Conservation (phyloP, 2,888 invertebrate species). For the Dryobotodes eremita region DNA sequence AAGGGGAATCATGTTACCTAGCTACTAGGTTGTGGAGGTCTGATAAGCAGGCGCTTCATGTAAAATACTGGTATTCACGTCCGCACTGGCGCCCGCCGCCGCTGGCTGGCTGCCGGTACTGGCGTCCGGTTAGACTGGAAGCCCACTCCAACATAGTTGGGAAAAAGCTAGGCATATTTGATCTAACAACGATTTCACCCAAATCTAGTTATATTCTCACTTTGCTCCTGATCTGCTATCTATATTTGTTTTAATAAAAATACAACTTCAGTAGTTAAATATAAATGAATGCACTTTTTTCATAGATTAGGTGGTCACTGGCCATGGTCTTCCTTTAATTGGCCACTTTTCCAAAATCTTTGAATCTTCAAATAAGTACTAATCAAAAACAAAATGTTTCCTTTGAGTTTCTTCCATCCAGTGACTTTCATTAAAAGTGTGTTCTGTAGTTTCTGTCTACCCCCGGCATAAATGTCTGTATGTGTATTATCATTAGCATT, state of each 20-base stretch:
- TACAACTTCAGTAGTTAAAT: background rate
- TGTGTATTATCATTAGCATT: background rate
- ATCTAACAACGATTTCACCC: background rate
- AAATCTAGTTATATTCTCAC: background rate
- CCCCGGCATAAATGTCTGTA: background rate
- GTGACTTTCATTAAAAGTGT: no score
- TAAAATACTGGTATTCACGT: background rate
- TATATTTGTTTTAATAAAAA: background rate
- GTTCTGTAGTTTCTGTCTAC: background rate
- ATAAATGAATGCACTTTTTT: background rate
- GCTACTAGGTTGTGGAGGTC: no score
- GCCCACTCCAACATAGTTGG: background rate
- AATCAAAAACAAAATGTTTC: no score
- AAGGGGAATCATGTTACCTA: no score
- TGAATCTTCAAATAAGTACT: no score
- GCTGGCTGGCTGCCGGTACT: no score
- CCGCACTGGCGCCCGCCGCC: no score
- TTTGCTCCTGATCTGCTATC: background rate
- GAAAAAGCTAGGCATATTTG: background rate
- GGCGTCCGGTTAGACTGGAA: background rate
- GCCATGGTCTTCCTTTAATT: background rate
- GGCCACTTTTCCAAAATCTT: background rate
- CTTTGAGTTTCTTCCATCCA: background rate
- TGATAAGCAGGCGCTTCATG: no score
- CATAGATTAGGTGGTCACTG: background rate